A percentile compares a stretch with the other conserved stretches of the same genome.
These are phyloP conservation scores for Drosophila willistoni DNA, from an alignment of 1,140 invertebrate species.

Conservation along the genomic window DNA sequence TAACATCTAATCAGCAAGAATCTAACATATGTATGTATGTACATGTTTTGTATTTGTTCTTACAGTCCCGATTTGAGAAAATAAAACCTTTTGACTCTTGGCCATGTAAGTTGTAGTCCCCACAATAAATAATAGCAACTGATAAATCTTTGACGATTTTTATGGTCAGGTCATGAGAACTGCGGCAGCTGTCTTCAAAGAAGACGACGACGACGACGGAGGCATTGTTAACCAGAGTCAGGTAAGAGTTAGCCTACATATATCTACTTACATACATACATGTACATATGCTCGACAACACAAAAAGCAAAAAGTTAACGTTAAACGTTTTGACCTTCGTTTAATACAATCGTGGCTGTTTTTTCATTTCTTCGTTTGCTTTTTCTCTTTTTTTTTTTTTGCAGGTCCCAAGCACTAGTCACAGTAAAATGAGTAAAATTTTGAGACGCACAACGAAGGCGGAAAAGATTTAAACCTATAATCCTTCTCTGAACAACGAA, in stretches of 20 bases:
- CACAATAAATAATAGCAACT: slow-evolving; percentile 41
- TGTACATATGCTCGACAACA: background rate
- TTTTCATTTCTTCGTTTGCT: too few relatives aligned
- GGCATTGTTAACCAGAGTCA: slow-evolving; percentile 46
- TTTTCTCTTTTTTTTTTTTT: slow-evolving; percentile 32
- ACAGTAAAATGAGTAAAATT: slow-evolving; percentile 27
- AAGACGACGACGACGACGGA: slow-evolving; percentile 14
- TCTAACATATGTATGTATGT: too few relatives aligned
- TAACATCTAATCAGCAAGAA: background rate
- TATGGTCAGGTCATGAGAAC: slow-evolving; percentile 51
- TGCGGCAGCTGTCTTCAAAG: slow-evolving; percentile 45
- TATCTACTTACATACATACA: too few relatives aligned
- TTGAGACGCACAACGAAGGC: slow-evolving; percentile 34
- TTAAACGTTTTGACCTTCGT: slow-evolving; percentile 69
- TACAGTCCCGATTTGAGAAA: slow-evolving; percentile 41
- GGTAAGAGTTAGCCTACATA: slow-evolving; percentile 26
- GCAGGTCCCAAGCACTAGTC: slow-evolving; percentile 51
- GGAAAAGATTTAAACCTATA: slow-evolving; percentile 35
- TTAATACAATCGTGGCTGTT: too few relatives aligned
- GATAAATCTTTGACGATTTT: slow-evolving; percentile 31
- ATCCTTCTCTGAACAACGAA: slow-evolving; percentile 10
- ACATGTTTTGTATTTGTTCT: background rate
- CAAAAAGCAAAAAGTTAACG: slow-evolving; percentile 27
- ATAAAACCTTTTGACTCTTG: slow-evolving; percentile 42
- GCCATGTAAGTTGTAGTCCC: slow-evolving; percentile 45